Base-by-base conservation (phyloP, 2,797 vertebrate species). In the Odontamblyopus lacepedii region DNA sequence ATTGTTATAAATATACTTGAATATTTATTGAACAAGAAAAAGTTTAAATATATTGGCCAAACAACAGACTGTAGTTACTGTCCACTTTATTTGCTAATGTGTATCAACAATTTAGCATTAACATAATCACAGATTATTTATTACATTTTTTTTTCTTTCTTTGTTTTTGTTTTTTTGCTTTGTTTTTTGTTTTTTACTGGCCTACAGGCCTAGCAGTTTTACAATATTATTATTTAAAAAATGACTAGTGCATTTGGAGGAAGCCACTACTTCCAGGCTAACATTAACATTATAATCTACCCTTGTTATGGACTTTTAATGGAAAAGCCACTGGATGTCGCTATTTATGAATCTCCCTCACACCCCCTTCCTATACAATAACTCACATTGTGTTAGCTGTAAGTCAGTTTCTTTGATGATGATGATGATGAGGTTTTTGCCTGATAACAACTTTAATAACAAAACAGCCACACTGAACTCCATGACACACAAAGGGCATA, bases 241-340 rank as follows among this genome's bases (percentile, higher is more conserved):
- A 27, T 29, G 12, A 26, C 11, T 7, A 23, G 23, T 59, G 26
- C 4, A 12, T 57, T 15, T 59, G 26, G 57, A 16, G 15, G 26
- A 56, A 26, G n/a, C n/a, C 13, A 44, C 41, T 11, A 44, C 41
- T 44, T 44, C 41, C 41, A 44, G 2, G 8, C 38, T 41, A 44
- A 44, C 41, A 11, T 11, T 44, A 12, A 44, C 41, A 44, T 44
- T 44, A 44, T 44, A 5, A 9, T 59, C 18, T 15, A 59, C 29
- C 15, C 27, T 59, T 59, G 26, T 29, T 29, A 59, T 59, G 60
- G 16, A 12, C 63, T 48, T 64, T 15, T 48, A 60, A 60, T 30
- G 27, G 27, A 60, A 60, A 60, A 75, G 61, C 90, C 92, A 89
- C 90, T 69, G 26, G 88, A 84, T 82, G 92, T 83, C 92, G 86